These are phyloP conservation scores for Caenorhabditis sp. DNA, from an alignment of 2,888 invertebrate species.

Conservation along the genomic window DNA sequence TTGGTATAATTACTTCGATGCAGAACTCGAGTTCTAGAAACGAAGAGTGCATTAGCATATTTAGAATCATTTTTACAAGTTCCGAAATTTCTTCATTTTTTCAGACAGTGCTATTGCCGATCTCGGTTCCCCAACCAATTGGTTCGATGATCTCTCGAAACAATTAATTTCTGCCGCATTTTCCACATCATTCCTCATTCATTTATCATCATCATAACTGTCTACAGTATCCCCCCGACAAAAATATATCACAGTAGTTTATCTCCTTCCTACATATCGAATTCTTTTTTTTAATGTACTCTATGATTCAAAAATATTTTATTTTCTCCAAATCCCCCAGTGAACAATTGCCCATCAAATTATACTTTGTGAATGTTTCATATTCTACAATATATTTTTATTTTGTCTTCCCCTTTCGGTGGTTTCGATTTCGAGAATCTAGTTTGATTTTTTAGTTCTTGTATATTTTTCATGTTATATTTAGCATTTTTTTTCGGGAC, in stretches of 20 bases:
- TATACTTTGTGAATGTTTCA: too few relatives aligned
- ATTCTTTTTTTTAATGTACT: too few relatives aligned
- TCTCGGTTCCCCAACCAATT: slow-evolving; percentile 28
- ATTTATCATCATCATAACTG: slow-evolving; percentile 17
- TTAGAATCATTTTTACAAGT: not conserved
- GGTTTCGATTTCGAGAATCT: not conserved
- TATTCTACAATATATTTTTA: too few relatives aligned
- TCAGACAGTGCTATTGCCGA: slow-evolving; percentile 42
- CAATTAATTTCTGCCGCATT: slow-evolving; percentile 33
- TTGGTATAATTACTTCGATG: too few relatives aligned
- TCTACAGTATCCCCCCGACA: not conserved
- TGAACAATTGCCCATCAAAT: too few relatives aligned
- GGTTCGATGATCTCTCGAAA: slow-evolving; percentile 30
- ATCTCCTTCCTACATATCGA: not conserved
- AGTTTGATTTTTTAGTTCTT: not conserved
- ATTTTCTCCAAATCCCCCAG: too few relatives aligned
- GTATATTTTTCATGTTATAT: not conserved
- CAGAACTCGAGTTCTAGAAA: too few relatives aligned
- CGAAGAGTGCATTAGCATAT: too few relatives aligned
- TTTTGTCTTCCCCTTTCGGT: not conserved
- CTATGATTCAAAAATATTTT: too few relatives aligned
- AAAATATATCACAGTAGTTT: not conserved
- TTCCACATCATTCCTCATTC: slow-evolving; percentile 26
- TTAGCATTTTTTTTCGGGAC: not conserved
- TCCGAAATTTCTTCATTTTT: not conserved